Conservation (phyloP, 92 coral and sea anemone genomes). For the Zoanthus sansibaricus region DNA sequence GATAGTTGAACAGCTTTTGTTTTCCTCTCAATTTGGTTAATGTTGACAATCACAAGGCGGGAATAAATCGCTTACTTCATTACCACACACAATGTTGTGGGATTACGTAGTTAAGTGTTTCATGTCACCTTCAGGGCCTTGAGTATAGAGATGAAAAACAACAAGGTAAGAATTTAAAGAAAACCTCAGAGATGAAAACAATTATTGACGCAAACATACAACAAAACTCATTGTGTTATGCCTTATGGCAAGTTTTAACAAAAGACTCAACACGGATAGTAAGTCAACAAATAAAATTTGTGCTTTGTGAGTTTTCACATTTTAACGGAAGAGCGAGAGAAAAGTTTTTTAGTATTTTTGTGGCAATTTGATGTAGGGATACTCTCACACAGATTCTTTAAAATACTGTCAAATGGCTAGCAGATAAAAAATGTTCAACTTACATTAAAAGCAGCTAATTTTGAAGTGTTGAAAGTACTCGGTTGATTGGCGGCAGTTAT, state of each 20-base stretch:
- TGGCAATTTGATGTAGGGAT: slow-evolving; percentile 1
- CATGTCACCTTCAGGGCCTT: background rate
- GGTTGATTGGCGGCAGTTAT: slow-evolving; percentile 39
- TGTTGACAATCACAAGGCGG: slow-evolving; percentile 18
- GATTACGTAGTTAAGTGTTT: slow-evolving; percentile 16
- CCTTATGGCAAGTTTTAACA: background rate
- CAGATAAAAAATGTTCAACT: slow-evolving; percentile 25
- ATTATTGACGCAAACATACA: background rate
- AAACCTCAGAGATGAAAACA: background rate
- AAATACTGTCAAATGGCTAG: slow-evolving; percentile 11
- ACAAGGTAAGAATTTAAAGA: background rate
- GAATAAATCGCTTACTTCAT: slow-evolving; percentile 31
- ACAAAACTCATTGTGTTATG: too few species aligned
- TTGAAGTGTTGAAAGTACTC: slow-evolving; percentile 37
- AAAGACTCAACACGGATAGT: background rate
- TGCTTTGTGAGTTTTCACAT: background rate
- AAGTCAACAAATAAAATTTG: background rate
- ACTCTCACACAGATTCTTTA: background rate
- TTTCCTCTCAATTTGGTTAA: slow-evolving; percentile 33
- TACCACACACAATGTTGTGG: slow-evolving; percentile 27
- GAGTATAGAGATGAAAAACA: background rate
- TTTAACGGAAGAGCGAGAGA: background rate
- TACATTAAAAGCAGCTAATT: slow-evolving; percentile 11
- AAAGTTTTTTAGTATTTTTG: background rate
- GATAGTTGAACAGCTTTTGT: slow-evolving; percentile 32